Evolutionary conservation across 2,113 vertebrate genomes (phyloP).

Genomic region (Murina feae): DNA sequence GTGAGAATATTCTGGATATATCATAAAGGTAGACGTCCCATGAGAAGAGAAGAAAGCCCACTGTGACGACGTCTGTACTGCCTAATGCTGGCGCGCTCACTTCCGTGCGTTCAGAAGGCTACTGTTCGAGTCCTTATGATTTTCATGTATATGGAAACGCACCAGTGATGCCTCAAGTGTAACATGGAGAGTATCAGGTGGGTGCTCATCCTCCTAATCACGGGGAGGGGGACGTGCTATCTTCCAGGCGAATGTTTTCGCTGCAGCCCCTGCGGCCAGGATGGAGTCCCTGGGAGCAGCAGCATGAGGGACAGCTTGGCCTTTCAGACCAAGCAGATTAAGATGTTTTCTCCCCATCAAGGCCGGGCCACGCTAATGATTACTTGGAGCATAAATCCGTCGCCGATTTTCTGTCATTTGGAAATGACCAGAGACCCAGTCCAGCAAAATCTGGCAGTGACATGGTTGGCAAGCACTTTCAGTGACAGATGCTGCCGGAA

Average conservation of each 20-base stretch:
- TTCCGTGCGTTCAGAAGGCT: background rate
- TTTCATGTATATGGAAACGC: background rate
- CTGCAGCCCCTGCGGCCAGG: background rate
- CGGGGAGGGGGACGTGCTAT: background rate
- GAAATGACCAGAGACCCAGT: conserved; percentile 61
- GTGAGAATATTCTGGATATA: background rate
- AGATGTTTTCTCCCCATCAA: conserved; percentile 64
- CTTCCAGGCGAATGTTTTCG: conserved; percentile 21
- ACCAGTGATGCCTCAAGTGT: background rate
- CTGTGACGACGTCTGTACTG: background rate
- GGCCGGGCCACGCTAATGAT: conserved; percentile 69
- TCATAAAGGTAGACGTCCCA: background rate
- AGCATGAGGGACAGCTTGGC: conserved; percentile 70
- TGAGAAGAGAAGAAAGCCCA: background rate
- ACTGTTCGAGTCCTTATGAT: background rate
- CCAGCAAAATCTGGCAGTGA: conserved; percentile 64
- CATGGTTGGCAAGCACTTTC: conserved; percentile 61
- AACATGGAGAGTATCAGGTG: background rate
- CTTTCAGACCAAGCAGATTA: conserved; percentile 75
- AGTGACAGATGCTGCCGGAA: conserved; percentile 32
- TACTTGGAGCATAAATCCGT: conserved; percentile 71
- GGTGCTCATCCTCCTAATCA: background rate
- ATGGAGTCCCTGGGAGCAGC: conserved; percentile 20
- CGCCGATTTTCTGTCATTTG: conserved; percentile 73
- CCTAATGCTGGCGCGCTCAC: background rate